Conservation (phyloP, 2,113 vertebrate species). For the Sebastes schlegelii region DNA sequence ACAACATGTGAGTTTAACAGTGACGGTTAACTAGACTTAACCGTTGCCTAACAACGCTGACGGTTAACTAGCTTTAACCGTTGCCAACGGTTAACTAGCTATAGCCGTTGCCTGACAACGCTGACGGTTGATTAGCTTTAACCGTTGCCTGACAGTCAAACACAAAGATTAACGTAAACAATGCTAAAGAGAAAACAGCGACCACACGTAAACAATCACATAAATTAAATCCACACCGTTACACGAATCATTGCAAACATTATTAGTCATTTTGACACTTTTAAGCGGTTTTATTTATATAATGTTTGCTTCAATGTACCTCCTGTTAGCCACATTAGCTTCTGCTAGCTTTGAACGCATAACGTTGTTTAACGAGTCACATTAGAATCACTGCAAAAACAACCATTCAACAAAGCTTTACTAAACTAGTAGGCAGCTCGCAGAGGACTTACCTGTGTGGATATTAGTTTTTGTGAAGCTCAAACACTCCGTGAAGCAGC, state of each 20-base stretch:
- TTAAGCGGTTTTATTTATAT: neutral
- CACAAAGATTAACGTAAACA: neutral
- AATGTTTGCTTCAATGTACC: neutral
- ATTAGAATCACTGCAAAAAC: neutral
- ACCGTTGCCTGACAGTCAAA: neutral
- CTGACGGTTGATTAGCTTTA: no score
- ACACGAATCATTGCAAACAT: no score
- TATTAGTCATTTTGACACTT: neutral
- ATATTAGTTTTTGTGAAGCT: neutral
- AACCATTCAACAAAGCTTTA: neutral
- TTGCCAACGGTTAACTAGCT: no score
- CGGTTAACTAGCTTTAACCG: no score
- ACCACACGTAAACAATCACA: neutral
- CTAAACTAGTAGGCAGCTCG: fast-evolving
- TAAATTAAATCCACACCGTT: fast-evolving
- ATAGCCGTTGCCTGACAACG: no score
- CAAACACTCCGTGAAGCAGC: neutral
- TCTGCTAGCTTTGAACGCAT: slow-evolving; percentile 30
- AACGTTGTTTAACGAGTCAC: neutral
- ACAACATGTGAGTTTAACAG: no score
- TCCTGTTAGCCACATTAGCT: slow-evolving; percentile 63
- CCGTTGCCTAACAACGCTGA: no score
- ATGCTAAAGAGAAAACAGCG: neutral
- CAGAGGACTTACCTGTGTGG: slow-evolving; percentile 25
- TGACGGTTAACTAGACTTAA: no score